phyloP scores from a whole-genome alignment of 2,888 invertebrate genomes.

The Drosophila greeni region DNA sequence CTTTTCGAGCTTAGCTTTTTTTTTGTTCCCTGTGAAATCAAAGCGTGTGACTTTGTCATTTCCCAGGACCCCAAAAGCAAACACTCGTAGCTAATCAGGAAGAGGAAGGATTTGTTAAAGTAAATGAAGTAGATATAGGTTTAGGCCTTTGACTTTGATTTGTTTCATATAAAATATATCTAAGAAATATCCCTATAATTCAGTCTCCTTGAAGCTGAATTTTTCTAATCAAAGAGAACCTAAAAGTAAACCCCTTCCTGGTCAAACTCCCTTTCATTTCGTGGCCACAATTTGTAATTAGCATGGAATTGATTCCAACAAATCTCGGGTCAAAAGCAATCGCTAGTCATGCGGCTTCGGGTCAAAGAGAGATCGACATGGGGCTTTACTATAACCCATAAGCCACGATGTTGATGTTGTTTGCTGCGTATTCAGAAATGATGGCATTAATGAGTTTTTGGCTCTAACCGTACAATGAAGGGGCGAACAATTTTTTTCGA shows the following conservation, averaged over 20 bases:
- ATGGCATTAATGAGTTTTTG: slow-evolving; percentile 58
- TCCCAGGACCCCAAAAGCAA: slow-evolving; percentile 8
- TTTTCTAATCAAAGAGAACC: neutral
- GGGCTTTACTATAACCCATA: neutral
- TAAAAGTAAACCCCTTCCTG: neutral
- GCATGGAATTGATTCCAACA: slow-evolving; percentile 13
- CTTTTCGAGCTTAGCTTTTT: slow-evolving; percentile 3
- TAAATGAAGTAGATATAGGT: neutral
- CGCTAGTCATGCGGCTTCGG: slow-evolving; percentile 38
- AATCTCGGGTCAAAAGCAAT: slow-evolving; percentile 56
- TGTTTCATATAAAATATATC: neutral
- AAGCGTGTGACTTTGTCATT: slow-evolving; percentile 46
- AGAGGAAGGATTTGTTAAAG: slow-evolving; percentile 10
- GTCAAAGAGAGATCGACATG: slow-evolving; percentile 9
- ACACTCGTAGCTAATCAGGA: slow-evolving; percentile 20
- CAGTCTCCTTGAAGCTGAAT: neutral
- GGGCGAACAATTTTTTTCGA: slow-evolving; percentile 65
- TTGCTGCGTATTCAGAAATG: slow-evolving; percentile 19
- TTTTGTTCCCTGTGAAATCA: slow-evolving; percentile 21
- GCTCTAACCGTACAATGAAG: slow-evolving; percentile 59
- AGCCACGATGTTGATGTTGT: neutral
- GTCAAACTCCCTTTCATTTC: slow-evolving; percentile 8
- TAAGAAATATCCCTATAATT: neutral
- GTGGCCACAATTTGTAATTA: slow-evolving; percentile 5
- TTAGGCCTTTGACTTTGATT: neutral